These are phyloP conservation scores for Pyrgilauda ruficollis DNA, from an alignment of 2,113 vertebrate genomes.

Conservation along the genomic window DNA sequence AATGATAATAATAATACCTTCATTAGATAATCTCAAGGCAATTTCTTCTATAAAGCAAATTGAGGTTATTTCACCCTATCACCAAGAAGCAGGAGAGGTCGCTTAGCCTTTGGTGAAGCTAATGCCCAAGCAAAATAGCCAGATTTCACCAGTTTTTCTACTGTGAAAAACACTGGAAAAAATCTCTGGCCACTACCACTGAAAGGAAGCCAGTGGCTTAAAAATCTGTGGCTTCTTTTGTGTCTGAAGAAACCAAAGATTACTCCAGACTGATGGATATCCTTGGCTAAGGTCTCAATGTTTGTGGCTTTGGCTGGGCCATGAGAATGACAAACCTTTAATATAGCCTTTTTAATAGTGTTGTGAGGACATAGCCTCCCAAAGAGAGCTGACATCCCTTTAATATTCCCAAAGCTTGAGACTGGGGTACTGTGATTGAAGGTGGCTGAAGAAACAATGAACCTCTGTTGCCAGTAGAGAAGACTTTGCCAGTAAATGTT, in stretches of 20 bases:
- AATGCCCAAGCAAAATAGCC: not conserved
- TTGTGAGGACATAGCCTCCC: not conserved
- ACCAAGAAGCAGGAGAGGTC: slow-evolving; percentile 31
- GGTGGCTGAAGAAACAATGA: not conserved
- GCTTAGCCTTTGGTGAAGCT: slow-evolving; percentile 39
- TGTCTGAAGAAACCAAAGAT: not conserved
- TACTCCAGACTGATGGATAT: not conserved
- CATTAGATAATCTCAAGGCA: slow-evolving; percentile 58
- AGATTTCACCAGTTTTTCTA: not conserved
- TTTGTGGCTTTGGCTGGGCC: not conserved
- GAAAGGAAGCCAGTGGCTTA: not conserved
- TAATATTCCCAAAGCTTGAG: not conserved
- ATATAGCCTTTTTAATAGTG: no score
- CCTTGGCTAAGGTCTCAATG: not conserved
- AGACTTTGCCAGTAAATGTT: not conserved
- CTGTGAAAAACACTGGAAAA: not conserved
- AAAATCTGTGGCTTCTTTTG: not conserved
- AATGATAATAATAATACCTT: slow-evolving; percentile 54
- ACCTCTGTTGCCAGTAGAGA: not conserved
- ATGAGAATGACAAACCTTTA: not conserved
- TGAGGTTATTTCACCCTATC: slow-evolving; percentile 36
- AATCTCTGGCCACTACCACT: not conserved
- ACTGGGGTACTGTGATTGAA: not conserved
- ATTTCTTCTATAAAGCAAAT: slow-evolving; percentile 45
- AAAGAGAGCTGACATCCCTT: not conserved